phyloP scores from a whole-genome alignment of 1,140 invertebrate species.

The Alviniconcha marisindica region DNA sequence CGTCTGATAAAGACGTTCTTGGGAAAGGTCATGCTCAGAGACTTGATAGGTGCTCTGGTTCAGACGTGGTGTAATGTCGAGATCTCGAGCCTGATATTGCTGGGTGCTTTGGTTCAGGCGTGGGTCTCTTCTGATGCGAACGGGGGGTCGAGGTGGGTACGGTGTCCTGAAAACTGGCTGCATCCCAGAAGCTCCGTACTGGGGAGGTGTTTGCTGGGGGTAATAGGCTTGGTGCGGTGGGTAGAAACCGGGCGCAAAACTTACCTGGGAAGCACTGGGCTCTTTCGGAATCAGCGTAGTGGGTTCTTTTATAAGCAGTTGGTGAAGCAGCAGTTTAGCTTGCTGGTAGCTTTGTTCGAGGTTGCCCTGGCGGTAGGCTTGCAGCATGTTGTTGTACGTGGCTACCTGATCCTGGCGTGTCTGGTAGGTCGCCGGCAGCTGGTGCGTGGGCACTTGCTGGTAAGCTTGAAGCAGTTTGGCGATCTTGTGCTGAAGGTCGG shows the following conservation, averaged over 20 bases:
- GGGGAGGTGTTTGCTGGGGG: neutral
- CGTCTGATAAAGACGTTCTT: neutral
- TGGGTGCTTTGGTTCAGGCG: slow-evolving; percentile 1
- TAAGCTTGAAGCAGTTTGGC: neutral
- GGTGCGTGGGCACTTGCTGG: neutral
- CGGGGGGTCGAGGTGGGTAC: neutral
- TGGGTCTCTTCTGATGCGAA: neutral
- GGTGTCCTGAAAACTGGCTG: slow-evolving; percentile 12
- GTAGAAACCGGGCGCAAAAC: neutral
- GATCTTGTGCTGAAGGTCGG: neutral
- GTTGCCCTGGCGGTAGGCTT: neutral
- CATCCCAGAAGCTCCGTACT: neutral
- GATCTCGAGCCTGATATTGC: neutral
- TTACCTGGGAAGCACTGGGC: neutral
- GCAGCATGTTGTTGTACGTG: slow-evolving; percentile 11
- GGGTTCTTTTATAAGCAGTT: neutral
- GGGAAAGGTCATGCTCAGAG: slow-evolving; percentile 1
- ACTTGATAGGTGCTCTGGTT: slow-evolving; percentile 16
- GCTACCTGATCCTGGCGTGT: neutral
- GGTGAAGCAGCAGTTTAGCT: slow-evolving; percentile 12
- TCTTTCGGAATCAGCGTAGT: no score
- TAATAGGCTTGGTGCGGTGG: neutral
- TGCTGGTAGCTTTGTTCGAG: slow-evolving; percentile 4
- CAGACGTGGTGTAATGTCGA: slow-evolving; percentile 2
- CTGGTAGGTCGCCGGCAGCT: neutral